Base-by-base conservation (phyloP, 2,113 vertebrate species). In the Stegostoma tigrinum region DNA sequence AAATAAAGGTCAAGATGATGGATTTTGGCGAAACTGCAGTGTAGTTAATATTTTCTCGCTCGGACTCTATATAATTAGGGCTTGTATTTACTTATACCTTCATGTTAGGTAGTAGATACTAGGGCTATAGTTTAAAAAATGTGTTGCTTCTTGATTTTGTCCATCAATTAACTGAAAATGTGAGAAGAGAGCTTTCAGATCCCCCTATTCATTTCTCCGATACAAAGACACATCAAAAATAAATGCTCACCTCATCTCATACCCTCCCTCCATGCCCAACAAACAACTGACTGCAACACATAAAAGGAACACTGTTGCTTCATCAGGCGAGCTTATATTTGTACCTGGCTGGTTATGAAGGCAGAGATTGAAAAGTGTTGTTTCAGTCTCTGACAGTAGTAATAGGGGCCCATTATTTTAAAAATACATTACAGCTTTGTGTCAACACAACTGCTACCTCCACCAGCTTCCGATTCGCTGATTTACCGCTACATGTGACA, bases 311-410 rank as follows among this genome's bases (percentile, higher is more conserved):
- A 67, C 21, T 66, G 17, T 67, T 67, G 61, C 89, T 66, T 93
- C 61, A 38, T 66, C 61, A 38, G 61, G 38, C 38, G 38, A 45
- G 38, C 80, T 83, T 42, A 83, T 45, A 42, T 66, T 91, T 91
- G 87, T 91, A 91, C 52, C 87, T 91, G 55, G 55, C 19, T 66
- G 89, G 89, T 38, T 38, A 42, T 75, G 45, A 70, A 95, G 45
- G 67, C 94, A 34, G 67, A 72, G 94, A 95, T 95, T 95, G 94
- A 95, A 95, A 67, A 95, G n/a, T 95, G 93, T 38, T 42, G 45
- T 75, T 95, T 95, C 52, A 95, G 94, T 95, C 68, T 52, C 45
- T 95, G 94, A 70, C 67, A 95, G 94, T 95, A 48, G 68, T 72
- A 52, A 72, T 95, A 72, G 67, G 67, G 94, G 52, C 70, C 67